Percentiles rank a stretch among this genome's conserved stretches.
phyloP scores from a whole-genome alignment of 1,140 invertebrate species.

The Metopolophium dirhodum region DNA sequence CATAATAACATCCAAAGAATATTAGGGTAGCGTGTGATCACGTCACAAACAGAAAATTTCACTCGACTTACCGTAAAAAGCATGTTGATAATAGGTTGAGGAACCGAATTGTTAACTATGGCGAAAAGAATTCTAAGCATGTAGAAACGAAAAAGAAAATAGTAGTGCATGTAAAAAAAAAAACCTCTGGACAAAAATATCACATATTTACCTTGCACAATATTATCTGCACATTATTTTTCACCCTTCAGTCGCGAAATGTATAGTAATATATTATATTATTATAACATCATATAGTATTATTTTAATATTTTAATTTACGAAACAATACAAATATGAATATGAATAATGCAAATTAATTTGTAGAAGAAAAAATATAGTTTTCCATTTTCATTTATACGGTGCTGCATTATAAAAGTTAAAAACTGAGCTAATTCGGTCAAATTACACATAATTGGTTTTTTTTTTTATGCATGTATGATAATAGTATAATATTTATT shows the following conservation, averaged over 20 bases:
- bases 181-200: too few relatives aligned
- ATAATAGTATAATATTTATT: too few relatives aligned
- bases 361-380: background rate
- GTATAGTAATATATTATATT: too few relatives aligned
- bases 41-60: background rate
- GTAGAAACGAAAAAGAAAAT: background rate
- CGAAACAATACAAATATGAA: background rate
- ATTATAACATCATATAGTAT: background rate
- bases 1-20: background rate
- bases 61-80: background rate
- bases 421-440: background rate
- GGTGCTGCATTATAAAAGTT: background rate
- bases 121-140: background rate
- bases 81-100: background rate
- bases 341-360: background rate
- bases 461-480: background rate
- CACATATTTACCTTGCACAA: background rate
- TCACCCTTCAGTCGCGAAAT: background rate
- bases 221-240: background rate
- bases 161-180: too few relatives aligned
- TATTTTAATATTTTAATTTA: background rate
- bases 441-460: background rate
- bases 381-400: background rate
- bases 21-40: background rate
- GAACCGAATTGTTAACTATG: background rate